A percentile compares a stretch with the other conserved stretches of the same genome.
These are phyloP conservation scores for Aurelia sp. DNA, from an alignment of 30 jellyfish, hydroid and myxozoan species.

Conservation along the genomic window DNA sequence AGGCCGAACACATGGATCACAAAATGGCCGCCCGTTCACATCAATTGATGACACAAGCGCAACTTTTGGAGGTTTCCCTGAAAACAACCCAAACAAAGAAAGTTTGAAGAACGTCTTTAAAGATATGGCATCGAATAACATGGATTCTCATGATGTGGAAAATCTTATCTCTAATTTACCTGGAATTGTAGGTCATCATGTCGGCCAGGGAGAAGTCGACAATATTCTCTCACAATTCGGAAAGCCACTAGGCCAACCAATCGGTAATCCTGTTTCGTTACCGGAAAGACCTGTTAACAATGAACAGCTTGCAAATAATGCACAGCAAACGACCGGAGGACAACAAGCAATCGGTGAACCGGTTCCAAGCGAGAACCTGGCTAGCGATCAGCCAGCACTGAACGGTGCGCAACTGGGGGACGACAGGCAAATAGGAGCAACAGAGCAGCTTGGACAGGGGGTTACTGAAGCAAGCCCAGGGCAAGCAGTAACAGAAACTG, in stretches of 20 bases:
- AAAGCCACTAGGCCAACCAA: slow-evolving; percentile 17
- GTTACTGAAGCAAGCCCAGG: no score
- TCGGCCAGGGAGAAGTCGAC: slow-evolving; percentile 40
- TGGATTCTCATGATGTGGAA: slow-evolving; percentile 45
- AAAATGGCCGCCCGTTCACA: neutral
- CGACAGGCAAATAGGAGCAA: neutral
- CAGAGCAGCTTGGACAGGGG: no score
- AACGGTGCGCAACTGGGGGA: neutral
- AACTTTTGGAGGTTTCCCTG: slow-evolving; percentile 25
- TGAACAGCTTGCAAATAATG: neutral
- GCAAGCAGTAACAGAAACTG: no score
- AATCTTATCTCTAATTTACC: slow-evolving; percentile 57
- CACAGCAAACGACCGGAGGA: neutral
- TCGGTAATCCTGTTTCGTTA: neutral
- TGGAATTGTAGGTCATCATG: slow-evolving; percentile 70
- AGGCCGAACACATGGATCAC: neutral
- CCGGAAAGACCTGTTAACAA: neutral
- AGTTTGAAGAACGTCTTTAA: slow-evolving; percentile 58
- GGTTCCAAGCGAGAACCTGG: neutral
- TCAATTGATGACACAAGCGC: slow-evolving; percentile 38
- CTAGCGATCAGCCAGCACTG: neutral
- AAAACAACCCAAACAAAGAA: slow-evolving; percentile 23
- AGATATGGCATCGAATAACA: slow-evolving; percentile 24
- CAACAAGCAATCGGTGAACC: neutral
- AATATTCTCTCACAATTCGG: slow-evolving; percentile 46